Percentiles rank a stretch among this genome's conserved stretches.
Conservation (phyloP, 2,113 vertebrate genomes). For the Nesoenas mayeri region DNA sequence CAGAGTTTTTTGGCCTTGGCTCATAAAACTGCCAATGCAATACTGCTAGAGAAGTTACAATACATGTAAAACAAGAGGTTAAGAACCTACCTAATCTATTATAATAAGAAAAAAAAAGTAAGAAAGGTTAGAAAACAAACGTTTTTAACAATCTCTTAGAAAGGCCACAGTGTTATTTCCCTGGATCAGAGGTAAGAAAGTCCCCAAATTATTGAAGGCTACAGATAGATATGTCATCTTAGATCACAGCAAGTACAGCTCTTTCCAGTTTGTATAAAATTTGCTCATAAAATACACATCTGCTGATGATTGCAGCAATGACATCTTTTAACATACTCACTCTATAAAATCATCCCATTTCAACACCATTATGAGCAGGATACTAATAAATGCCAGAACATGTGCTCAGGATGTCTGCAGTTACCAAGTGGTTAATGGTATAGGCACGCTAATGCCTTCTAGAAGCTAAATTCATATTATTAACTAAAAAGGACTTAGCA, state of each 20-base stretch:
- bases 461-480: background rate
- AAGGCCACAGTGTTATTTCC: background rate
- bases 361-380: background rate
- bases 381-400: background rate
- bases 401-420: background rate
- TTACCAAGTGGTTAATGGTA: background rate
- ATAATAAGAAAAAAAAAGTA: background rate
- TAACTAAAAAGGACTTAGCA: background rate
- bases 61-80: background rate
- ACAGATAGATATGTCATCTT: background rate
- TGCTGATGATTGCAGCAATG: background rate
- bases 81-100: background rate
- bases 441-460: background rate
- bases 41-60: conserved; percentile 23
- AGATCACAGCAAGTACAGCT: background rate
- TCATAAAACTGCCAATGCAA: conserved; percentile 1
- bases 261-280: background rate
- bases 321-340: background rate
- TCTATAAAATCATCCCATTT: background rate
- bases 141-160: background rate
- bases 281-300: background rate
- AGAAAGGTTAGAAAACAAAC: background rate
- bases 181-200: background rate
- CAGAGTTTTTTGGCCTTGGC: conserved; percentile 1
- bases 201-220: background rate